Conservation (phyloP, 2,888 invertebrate species). For the Microdon myrmicae region DNA sequence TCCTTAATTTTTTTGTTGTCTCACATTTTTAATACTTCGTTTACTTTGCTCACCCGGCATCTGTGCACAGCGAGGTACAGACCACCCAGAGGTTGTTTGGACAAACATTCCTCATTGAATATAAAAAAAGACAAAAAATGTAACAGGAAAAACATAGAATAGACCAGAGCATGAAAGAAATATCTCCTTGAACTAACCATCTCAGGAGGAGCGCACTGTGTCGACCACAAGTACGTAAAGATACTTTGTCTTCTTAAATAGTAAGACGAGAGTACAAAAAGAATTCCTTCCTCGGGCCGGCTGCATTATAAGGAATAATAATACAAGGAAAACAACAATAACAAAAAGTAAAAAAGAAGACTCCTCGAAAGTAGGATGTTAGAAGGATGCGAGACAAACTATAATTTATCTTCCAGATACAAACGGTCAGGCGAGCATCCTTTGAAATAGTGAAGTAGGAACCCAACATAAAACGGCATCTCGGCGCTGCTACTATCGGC, state of each 20-base stretch:
- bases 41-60: slow-evolving; percentile 1
- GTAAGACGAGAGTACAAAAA: slow-evolving; percentile 27
- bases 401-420: slow-evolving; percentile 51
- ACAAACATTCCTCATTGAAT: slow-evolving; percentile 24
- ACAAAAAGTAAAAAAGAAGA: slow-evolving; percentile 12
- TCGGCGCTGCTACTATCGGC: slow-evolving; percentile 16
- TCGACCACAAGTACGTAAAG: slow-evolving; percentile 29
- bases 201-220: too few species aligned
- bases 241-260: slow-evolving; percentile 13
- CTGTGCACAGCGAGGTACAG: slow-evolving; percentile 9
- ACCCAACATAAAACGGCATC: slow-evolving; percentile 31
- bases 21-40: slow-evolving; percentile 5
- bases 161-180: too few species aligned
- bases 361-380: slow-evolving; percentile 35
- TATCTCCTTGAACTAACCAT: too few species aligned
- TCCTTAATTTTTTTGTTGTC: slow-evolving; percentile 2
- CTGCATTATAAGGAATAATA: slow-evolving; percentile 22
- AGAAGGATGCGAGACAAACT: slow-evolving; percentile 50
- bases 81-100: slow-evolving; percentile 41
- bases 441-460: slow-evolving; percentile 30
- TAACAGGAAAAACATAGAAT: background rate
- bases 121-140: slow-evolving; percentile 10
- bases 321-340: slow-evolving; percentile 9
- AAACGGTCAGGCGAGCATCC: slow-evolving; percentile 31
- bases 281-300: slow-evolving; percentile 17